Base-by-base conservation (phyloP, 2,888 invertebrate species). In the Cetonia aurata region DNA sequence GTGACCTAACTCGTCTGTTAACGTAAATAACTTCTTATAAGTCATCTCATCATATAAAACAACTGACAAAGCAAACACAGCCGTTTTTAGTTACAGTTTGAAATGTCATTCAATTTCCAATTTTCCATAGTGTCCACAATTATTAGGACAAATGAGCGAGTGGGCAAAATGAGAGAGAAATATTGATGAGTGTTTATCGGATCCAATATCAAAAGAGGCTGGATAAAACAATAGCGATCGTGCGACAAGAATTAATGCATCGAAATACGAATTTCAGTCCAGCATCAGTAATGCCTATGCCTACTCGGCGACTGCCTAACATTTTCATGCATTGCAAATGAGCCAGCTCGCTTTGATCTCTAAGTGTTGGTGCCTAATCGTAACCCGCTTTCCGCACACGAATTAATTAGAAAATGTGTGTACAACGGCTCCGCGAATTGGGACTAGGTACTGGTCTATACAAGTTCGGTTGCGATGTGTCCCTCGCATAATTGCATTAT, bases 291-390 rank as follows among this genome's bases (percentile, higher is more conserved):
- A 44, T 10, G 25, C 44, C 46, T 46, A 8, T n/a, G n/a, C n/a
- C n/a, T n/a, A n/a, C n/a, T n/a, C n/a, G n/a, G n/a, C n/a, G n/a
- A n/a, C n/a, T n/a, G n/a, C n/a, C 25, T 15, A 44, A 44, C 19
- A 60, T 60, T 60, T 60, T 31, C 59, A 60, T 60, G 44, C 44
- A 60, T 48, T 19, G 46, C 46, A 31, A 60, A 60, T 46, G 60
- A 60, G 15, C 46, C 60, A 46, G 46, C 46, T 60, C 46, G 46
- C 60, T 60, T 60, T 60, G 60, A 60, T 60, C 44, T 60, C 60
- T 60, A 60, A 44, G 44, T 60, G 60, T 44, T 44, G n/a, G 3
- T n/a, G 10, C 60, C 48, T 60, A 48, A 60, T 60, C 46, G 48
- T 46, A 60, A 41, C 60, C 31, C 15, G 15, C 37, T 17, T n/a